These are phyloP conservation scores for Portunus trituberculatus DNA, from an alignment of 1,140 invertebrate species.

Conservation along the genomic window DNA sequence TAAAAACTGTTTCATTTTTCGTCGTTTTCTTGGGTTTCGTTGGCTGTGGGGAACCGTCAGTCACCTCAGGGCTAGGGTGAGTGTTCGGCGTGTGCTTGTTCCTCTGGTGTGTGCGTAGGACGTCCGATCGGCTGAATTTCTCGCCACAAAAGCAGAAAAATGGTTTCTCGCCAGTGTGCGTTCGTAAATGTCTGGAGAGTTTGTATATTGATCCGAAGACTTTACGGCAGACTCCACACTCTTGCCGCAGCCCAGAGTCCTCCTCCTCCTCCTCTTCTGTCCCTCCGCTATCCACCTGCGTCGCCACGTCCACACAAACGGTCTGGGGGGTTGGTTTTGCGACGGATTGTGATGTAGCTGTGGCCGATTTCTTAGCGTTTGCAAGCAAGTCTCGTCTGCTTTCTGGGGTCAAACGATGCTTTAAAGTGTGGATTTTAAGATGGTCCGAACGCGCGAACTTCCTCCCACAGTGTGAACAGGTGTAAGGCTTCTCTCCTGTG, in stretches of 20 bases:
- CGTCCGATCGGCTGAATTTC: conserved; percentile 56
- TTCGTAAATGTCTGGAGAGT: conserved; percentile 60
- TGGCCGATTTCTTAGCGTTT: neutral
- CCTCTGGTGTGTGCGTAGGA: conserved; percentile 65
- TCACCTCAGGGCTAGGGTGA: neutral
- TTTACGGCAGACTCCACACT: conserved; percentile 62
- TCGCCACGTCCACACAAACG: neutral
- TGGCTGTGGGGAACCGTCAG: neutral
- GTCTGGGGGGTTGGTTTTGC: too few relatives aligned
- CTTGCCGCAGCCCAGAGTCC: conserved; percentile 35
- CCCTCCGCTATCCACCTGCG: neutral
- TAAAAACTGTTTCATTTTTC: conserved; percentile 50
- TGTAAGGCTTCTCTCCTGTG: conserved; percentile 62
- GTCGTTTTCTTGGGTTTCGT: conserved; percentile 55
- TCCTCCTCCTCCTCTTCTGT: neutral
- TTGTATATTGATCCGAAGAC: conserved; percentile 68
- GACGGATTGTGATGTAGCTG: neutral
- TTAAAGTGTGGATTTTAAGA: conserved; percentile 48
- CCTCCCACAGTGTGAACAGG: conserved; percentile 51
- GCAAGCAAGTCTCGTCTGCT: conserved; percentile 32
- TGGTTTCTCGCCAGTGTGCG: conserved; percentile 63
- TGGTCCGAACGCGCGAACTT: conserved; percentile 59
- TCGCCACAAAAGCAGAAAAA: conserved; percentile 67
- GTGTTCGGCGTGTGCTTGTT: conserved; percentile 67
- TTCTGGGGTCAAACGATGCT: conserved; percentile 65